Evolutionary conservation across 2,113 vertebrate species (phyloP).

Genomic region (Balaenoptera acutorostrata): DNA sequence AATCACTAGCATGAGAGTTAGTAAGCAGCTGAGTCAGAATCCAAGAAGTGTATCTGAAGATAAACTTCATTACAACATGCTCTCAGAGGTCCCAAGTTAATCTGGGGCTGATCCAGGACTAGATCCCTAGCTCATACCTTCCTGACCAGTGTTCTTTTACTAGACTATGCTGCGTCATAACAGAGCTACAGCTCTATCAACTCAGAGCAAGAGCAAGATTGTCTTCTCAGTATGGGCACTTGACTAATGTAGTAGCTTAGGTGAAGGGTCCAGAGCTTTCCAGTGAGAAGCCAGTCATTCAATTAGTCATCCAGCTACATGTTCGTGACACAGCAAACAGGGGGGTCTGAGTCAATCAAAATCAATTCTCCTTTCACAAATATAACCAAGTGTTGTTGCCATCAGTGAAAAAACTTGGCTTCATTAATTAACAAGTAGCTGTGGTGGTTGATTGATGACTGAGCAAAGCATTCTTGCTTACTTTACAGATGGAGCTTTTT

Average conservation of each 20-base stretch:
- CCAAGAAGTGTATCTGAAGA: background rate
- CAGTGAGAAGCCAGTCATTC: background rate
- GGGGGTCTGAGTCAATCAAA: background rate
- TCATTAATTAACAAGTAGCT: background rate
- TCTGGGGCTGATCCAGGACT: background rate
- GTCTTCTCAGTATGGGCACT: background rate
- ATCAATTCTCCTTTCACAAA: slow-evolving; percentile 19
- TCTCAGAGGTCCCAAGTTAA: background rate
- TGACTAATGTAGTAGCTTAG: background rate
- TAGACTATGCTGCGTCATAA: background rate
- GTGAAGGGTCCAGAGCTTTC: background rate
- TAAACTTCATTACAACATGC: background rate
- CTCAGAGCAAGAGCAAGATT: background rate
- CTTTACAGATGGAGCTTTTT: background rate
- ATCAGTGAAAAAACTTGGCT: background rate
- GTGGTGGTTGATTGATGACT: background rate
- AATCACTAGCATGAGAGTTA: background rate
- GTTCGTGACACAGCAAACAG: background rate
- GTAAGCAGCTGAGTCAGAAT: background rate
- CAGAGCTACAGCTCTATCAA: background rate
- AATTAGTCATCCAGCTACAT: background rate
- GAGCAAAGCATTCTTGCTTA: background rate
- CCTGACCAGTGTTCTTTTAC: background rate
- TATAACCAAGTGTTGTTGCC: background rate
- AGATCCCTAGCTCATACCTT: background rate